Conservation (phyloP, 2,797 vertebrate genomes). For the Anguilla megastoma region DNA sequence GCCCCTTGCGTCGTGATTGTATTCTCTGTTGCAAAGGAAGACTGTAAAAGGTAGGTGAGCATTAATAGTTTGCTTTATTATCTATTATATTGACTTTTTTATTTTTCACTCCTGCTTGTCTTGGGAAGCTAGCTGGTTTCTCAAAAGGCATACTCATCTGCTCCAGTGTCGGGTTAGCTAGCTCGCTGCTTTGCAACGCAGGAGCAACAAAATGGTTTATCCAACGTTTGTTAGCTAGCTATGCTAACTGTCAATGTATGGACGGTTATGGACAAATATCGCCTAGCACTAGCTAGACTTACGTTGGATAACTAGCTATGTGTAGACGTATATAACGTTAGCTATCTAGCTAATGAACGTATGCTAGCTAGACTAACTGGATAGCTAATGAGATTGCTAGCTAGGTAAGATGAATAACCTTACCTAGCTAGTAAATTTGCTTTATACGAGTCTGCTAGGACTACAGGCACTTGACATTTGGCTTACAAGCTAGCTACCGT, state of each 20-base stretch:
- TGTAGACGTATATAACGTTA: slow-evolving; percentile 9
- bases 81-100: slow-evolving; percentile 10
- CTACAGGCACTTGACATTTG: slow-evolving; percentile 16
- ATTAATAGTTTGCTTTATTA: slow-evolving; percentile 25
- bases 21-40: slow-evolving; percentile 24
- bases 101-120: neutral
- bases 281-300: neutral
- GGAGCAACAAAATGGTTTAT: neutral
- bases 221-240: slow-evolving; percentile 9
- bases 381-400: slow-evolving; percentile 27
- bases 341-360: neutral
- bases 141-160: slow-evolving; percentile 23
- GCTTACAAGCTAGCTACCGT: neutral
- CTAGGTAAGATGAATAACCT: neutral
- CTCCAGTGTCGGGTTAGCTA: neutral
- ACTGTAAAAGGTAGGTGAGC: slow-evolving; percentile 37
- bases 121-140: slow-evolving; percentile 16
- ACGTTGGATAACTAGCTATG: neutral
- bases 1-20: slow-evolving; percentile 22
- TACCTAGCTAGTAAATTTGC: slow-evolving; percentile 28
- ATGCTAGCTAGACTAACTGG: neutral
- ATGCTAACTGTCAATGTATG: neutral
- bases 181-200: slow-evolving; percentile 20
- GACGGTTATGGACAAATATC: neutral
- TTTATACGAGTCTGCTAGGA: neutral